Base-by-base conservation (phyloP, 2,888 invertebrate genomes). In the Brassicogethes aeneus region DNA sequence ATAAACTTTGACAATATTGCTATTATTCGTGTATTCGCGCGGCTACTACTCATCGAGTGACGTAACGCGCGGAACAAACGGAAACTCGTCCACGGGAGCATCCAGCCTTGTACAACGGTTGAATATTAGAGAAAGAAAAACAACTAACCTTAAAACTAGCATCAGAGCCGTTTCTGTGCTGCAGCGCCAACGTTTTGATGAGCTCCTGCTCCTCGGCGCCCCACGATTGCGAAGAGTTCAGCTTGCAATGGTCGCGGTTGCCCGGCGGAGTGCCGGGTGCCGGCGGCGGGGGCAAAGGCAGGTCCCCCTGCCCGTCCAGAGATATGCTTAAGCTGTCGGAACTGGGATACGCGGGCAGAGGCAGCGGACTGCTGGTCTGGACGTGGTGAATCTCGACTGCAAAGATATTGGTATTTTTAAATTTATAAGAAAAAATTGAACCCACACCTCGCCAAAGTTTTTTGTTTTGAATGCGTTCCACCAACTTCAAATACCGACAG, bases 131-230 rank as follows among this genome's bases (percentile, higher is more conserved):
- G n/a, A 14, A 40, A 42, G 33, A 36, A 13, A 33, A 44, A 42
- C 16, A 23, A 52, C 49, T 65, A 64, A 85, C 85, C 79, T 85
- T 85, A 70, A 86, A 86, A 71, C 85, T 85, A 62, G 85, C 85
- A 67, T 85, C 85, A 53, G 85, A 85, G 32, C 85, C 85, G 52
- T 84, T 85, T 47, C 85, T 72, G 59, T 76, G 75, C 59, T 76
- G 76, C 54, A 74, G 60, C 46, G 75, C 67, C 57, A 69, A 61
- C 40, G 69, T 65, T 45, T 68, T 64, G 44, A 69, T 69, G 17
- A 69, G 55, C 45, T 69, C 68, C 50, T 68, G 69, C 50, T 69
- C 69, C 51, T 69, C 69, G 15, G 72, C 72, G 41, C 73, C 73
- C 75, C 74, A 75, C 16, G 73, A 74, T 50, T 73, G 70, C 36